Evolutionary conservation across 2,113 vertebrate genomes (phyloP), one percentile per base, ranked within the genome.

Genomic region (Camelus bactrianus): DNA sequence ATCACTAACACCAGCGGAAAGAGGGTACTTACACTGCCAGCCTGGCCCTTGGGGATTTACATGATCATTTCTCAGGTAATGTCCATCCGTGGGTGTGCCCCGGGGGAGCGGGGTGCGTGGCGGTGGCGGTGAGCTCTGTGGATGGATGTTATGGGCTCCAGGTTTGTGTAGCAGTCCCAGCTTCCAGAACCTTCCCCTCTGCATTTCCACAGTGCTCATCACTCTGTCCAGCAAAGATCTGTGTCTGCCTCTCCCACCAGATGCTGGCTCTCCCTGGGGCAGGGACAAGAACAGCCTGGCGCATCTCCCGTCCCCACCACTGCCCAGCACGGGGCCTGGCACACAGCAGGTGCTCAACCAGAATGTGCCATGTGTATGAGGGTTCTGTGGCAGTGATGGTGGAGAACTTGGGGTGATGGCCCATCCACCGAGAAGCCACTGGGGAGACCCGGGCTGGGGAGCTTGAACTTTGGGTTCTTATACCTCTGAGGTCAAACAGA

Each of bases 1-100:
- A 0, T 22, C n/a, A 1, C 46, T 17, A 6, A 72, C 48, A 13
- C 20, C 2, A 1, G 38, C 0, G 1, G 75, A 17, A 22, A 2
- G 54, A n/a, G 14, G 6, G 58, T 6, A 28, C 73, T 77, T 79
- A 56, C 35, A 30, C 35, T 6, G 83, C n/a, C 95, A 77, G 69
- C 1, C 2, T 16, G 67, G 54, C 75, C 85, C 26, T 24, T 0
- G 10, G 60, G 88, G 62, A 20, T 16, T 3, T 3, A 2, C 2
- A 35, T 1, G 8, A 6, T 26, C 22, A 1, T 5, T 22, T 48
- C 52, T 11, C 0, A 1, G 8, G 50, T 13, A 7, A 19, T 5
- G 14, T 11, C 62, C 19, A 69, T 16, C 52, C n/a, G 2, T 3
- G 20, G 0, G 32, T 50, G n/a, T 8, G 38, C 11, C 46, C 32